Conservation (phyloP, 1,140 invertebrate genomes). For the Neodiprion pinetum region DNA sequence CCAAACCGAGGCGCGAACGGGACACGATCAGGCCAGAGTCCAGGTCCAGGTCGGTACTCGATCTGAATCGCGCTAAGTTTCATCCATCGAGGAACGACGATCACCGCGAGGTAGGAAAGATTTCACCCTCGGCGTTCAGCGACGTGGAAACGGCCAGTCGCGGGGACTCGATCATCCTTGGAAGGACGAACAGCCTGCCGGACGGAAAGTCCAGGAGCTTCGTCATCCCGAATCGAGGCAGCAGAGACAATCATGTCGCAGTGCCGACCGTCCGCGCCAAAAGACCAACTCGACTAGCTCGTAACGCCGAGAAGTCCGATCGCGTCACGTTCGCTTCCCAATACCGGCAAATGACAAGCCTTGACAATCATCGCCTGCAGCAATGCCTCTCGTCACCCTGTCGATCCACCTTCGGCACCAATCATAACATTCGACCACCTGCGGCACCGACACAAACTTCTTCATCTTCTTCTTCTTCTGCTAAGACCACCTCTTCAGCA, state of each 20-base stretch:
- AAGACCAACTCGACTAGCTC: conserved; percentile 21
- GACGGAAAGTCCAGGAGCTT: conserved; percentile 54
- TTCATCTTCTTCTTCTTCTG: background rate
- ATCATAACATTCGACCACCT: background rate
- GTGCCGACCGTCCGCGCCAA: conserved; percentile 34
- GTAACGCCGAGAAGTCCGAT: conserved; percentile 16
- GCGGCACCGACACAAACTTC: background rate
- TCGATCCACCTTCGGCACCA: background rate
- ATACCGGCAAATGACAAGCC: conserved; percentile 1
- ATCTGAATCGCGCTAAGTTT: background rate
- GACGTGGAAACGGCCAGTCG: background rate
- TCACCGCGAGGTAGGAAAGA: too few species aligned
- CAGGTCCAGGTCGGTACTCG: background rate
- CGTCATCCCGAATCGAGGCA: conserved; percentile 46
- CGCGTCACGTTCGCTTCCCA: background rate
- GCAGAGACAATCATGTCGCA: conserved; percentile 31
- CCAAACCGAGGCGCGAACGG: background rate
- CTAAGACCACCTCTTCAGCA: conserved; percentile 1
- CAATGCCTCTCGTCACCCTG: background rate
- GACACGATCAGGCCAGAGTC: background rate
- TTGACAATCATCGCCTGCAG: background rate
- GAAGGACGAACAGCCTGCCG: conserved; percentile 33
- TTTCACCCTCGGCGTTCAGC: too few species aligned
- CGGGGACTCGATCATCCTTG: background rate
- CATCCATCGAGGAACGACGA: background rate